phyloP scores from a whole-genome alignment of 2,113 vertebrate genomes.

The Chaetodon trifascialis region DNA sequence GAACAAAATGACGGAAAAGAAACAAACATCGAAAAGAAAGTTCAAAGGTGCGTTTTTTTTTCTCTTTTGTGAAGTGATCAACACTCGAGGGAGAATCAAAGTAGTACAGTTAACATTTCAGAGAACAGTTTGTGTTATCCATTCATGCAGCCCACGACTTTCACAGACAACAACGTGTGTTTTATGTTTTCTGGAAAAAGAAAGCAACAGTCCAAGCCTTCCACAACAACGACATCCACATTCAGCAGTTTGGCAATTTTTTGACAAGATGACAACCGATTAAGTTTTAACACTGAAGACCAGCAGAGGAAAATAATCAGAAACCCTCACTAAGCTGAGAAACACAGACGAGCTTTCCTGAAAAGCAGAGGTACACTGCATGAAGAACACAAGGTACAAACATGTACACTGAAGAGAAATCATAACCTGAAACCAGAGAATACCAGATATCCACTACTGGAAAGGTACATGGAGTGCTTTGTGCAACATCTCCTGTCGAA shows the following conservation, averaged over 20 bases:
- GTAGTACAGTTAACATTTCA: slow-evolving; percentile 87
- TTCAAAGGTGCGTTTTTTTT: slow-evolving; percentile 88
- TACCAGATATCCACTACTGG: slow-evolving; percentile 72
- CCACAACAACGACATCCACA: slow-evolving; percentile 75
- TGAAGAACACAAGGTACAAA: slow-evolving; percentile 63
- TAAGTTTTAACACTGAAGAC: slow-evolving; percentile 57
- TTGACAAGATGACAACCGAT: slow-evolving; percentile 58
- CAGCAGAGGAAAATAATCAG: slow-evolving; percentile 49
- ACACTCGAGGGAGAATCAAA: slow-evolving; percentile 87
- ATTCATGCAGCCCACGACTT: slow-evolving; percentile 91
- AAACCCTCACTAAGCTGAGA: slow-evolving; percentile 54
- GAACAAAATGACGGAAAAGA: slow-evolving; percentile 83
- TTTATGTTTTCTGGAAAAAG: slow-evolving; percentile 78
- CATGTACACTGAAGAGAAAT: slow-evolving; percentile 69
- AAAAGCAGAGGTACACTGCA: slow-evolving; percentile 63
- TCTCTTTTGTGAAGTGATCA: slow-evolving; percentile 84
- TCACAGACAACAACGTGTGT: slow-evolving; percentile 80
- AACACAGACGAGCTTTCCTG: slow-evolving; percentile 61
- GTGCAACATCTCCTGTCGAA: slow-evolving; percentile 81
- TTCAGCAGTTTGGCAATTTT: slow-evolving; percentile 68
- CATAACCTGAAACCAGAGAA: slow-evolving; percentile 68
- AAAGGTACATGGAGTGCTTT: slow-evolving; percentile 80
- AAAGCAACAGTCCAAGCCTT: slow-evolving; percentile 84
- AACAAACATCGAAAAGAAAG: slow-evolving; percentile 83
- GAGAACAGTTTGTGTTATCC: slow-evolving; percentile 81